Evolutionary conservation across 2,888 invertebrate species (phyloP), one percentile per base, ranked within the genome.

Genomic region (Crematogaster levior): DNA sequence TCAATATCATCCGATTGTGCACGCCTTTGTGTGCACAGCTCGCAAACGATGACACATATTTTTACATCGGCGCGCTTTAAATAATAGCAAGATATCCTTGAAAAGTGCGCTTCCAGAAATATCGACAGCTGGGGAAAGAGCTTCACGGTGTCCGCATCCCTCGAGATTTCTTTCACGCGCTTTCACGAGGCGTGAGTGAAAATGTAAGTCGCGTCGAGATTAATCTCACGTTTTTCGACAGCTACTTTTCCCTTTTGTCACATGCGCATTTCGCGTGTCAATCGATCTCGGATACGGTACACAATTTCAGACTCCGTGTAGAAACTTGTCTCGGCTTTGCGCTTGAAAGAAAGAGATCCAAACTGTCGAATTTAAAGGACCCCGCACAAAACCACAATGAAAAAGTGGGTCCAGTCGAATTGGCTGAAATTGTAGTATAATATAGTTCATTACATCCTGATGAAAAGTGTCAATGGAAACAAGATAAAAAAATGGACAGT

Each of bases 41-140:
- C 56, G 77, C 56, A 79, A 24, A 43, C 27, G 53, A 15, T 34
- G 77, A 70, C 70, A n/a, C 24, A 24, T 79, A 79, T 79, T 79
- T 79, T 79, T 79, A 79, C 43, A 79, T 56, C 34, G 34, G 77
- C 70, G 70, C 56, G 77, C 77, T 79, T 79, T 79, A 79, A 79
- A 79, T 79, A 79, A 79, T 79, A 68, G 70, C 43, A 43, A n/a
- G 0, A 24, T 30, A 68, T 68, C 77, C 77, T 79, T 79, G 77
- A 79, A 51, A 79, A 79, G 77, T 56, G 56, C 56, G 56, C 77
- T 3, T 46, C 43, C 77, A 79, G 77, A 79, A 79, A 79, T 79
- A 79, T 79, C 70, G 77, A 79, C 70, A 79, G 56, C 70, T 6
- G 34, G 34, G 43, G 70, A 79, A 56, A 79, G n/a, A 79, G 77